Conservation (phyloP, 2,113 vertebrate genomes). For the Jacana jacana region DNA sequence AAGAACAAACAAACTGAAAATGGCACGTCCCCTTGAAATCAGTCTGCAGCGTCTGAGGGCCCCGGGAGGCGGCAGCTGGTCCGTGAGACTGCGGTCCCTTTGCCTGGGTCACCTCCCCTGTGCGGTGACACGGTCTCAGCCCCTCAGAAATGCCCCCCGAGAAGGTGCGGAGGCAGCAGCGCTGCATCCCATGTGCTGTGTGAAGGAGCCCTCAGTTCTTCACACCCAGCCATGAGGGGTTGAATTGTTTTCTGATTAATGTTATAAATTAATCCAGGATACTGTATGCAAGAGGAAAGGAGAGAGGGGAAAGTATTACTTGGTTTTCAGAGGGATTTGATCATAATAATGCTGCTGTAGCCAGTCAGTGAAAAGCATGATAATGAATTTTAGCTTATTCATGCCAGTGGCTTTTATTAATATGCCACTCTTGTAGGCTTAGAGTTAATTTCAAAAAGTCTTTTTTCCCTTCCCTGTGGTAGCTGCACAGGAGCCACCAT, state of each 20-base stretch:
- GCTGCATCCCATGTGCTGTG: not conserved
- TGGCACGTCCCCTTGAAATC: too few species aligned
- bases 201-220: not conserved
- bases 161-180: not conserved
- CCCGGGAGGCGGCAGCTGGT: not conserved
- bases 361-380: not conserved
- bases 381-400: slow-evolving; percentile 15
- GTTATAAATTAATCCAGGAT: slow-evolving; percentile 19
- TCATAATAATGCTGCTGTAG: slow-evolving; percentile 18
- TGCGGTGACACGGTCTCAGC: not conserved
- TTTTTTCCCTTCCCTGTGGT: not conserved
- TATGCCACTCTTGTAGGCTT: not conserved
- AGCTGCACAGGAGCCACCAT: not conserved
- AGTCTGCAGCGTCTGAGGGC: too few species aligned
- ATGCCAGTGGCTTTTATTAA: slow-evolving; percentile 18
- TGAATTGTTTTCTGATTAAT: slow-evolving; percentile 40
- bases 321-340: slow-evolving; percentile 40
- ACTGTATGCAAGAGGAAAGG: not conserved
- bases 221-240: not conserved
- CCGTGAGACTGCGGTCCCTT: rapidly evolving
- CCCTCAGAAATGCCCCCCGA: not conserved
- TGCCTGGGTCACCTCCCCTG: not conserved
- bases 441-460: not conserved
- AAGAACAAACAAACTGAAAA: not conserved
- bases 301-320: not conserved